Base-by-base conservation (phyloP, 2,113 vertebrate species). In the Cyanoderma ruficeps region DNA sequence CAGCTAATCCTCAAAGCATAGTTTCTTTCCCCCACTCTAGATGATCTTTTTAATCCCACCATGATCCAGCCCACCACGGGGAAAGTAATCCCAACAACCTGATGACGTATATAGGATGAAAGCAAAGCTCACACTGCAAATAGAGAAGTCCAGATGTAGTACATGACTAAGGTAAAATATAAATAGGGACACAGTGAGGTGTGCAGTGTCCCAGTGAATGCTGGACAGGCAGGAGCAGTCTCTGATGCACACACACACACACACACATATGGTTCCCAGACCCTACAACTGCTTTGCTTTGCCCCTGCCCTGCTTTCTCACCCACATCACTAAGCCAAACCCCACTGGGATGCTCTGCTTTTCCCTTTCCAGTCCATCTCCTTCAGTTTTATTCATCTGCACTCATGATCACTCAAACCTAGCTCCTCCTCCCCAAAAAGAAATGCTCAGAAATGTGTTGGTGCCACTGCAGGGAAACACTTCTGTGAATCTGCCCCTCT, bases 261-360 rank as follows among this genome's bases (percentile, higher is more conserved):
- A 37, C 59, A 47, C 57, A 11, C 15, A 23, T 1, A 11, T 1
- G 13, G 37, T 8, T 64, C 65, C 59, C 65, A 56, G 39, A 13
- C 2, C 13, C 31, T 15, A 4, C 0, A 2, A 11, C 8, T 49
- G 31, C 42, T 28, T 39, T 46, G 44, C 25, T 68, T 50, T 76
- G 22, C 25, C n/a, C 10, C 57, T 82, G 55, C 10, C 31, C 50
- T 83, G n/a, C 17, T 65, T 90, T 90, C n/a, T 72, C 3, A 2
- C 31, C n/a, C 61, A 21, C 41, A 28, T 8, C 2, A 1, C 24
- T 30, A 37, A 88, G 59, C 14, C 55, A 90, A 69, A 39, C 27
- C 0, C 0, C 4, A 0, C 35, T 0, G 0, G 11, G 21, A 17
- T 27, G 42, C 55, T 76, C 72, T 53, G 7, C 20, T 68, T 25